Conservation (phyloP, 1,140 invertebrate species). For the Xylocopa sonorina region DNA sequence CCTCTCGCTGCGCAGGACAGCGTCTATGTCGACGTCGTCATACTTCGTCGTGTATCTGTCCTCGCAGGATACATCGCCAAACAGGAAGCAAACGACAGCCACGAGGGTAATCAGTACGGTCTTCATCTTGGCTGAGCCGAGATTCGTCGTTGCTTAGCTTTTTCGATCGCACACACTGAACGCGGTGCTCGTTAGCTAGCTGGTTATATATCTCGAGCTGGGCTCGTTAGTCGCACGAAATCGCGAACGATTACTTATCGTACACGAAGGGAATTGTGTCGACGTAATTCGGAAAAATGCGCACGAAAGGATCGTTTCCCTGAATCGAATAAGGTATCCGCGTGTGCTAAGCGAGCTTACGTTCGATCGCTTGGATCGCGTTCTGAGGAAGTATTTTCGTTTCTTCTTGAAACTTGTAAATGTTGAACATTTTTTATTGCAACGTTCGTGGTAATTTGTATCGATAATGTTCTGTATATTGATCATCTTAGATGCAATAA, state of each 20-base stretch:
- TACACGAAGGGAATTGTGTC: conserved; percentile 26
- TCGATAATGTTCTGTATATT: no score
- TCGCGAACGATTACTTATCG: conserved; percentile 26
- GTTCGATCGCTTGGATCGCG: no score
- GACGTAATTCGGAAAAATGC: conserved; percentile 54
- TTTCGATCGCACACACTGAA: conserved; percentile 54
- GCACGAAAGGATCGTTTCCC: conserved; percentile 29
- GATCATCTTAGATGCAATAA: no score
- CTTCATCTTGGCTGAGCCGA: conserved; percentile 45
- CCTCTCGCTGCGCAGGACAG: conserved; percentile 81
- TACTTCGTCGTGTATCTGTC: conserved; percentile 82
- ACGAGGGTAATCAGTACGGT: conserved; percentile 15
- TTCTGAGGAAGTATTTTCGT: no score
- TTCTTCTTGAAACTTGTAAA: no score
- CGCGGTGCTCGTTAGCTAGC: conserved; percentile 43
- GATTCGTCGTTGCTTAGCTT: conserved; percentile 27
- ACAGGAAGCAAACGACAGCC: neutral
- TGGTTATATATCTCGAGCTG: conserved; percentile 53
- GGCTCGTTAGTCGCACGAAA: conserved; percentile 68
- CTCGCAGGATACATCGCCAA: conserved; percentile 33
- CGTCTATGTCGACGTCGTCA: conserved; percentile 82
- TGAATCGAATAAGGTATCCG: neutral
- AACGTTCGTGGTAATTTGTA: no score
- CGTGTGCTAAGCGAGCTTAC: no score
- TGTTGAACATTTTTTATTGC: no score